phyloP scores from a whole-genome alignment of 2,888 invertebrate species.

The Craniophora ligustri region DNA sequence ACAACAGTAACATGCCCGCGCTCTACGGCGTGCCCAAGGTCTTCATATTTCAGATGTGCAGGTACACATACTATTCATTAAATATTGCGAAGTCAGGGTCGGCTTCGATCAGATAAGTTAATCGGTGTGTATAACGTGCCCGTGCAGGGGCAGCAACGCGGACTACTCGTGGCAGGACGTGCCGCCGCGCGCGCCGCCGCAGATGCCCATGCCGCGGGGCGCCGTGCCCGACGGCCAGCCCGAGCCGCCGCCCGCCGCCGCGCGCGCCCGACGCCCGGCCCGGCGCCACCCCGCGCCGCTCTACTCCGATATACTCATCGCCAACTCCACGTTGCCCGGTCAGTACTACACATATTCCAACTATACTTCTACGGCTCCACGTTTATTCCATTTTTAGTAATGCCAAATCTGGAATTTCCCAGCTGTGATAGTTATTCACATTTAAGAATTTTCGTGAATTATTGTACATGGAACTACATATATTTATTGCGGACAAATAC shows the following conservation, averaged over 20 bases:
- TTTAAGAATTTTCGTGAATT: no score
- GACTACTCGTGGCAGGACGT: constrained; percentile 57
- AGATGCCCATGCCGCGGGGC: constrained; percentile 49
- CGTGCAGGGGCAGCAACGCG: constrained; percentile 62
- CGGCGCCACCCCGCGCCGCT: constrained; percentile 51
- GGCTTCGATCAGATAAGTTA: no score
- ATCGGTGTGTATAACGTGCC: no score
- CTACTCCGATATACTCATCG: constrained; percentile 90
- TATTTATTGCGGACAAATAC: no score
- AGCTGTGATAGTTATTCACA: no score
- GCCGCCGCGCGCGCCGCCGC: constrained; percentile 43
- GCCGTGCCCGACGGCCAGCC: constrained; percentile 50
- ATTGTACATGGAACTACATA: no score
- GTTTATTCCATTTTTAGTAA: no score
- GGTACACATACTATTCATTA: constrained; percentile 79
- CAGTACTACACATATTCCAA: background rate
- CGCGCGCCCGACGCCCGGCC: constrained; percentile 49
- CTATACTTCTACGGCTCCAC: no score
- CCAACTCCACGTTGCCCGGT: constrained; percentile 89
- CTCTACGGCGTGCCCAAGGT: constrained; percentile 91
- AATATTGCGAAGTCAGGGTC: no score
- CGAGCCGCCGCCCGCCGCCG: constrained; percentile 59
- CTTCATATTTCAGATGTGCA: constrained; percentile 92
- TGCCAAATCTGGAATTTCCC: no score
- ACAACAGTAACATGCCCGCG: constrained; percentile 83